Conservation (phyloP, 2,888 invertebrate species). For the Eudemis profundana region DNA sequence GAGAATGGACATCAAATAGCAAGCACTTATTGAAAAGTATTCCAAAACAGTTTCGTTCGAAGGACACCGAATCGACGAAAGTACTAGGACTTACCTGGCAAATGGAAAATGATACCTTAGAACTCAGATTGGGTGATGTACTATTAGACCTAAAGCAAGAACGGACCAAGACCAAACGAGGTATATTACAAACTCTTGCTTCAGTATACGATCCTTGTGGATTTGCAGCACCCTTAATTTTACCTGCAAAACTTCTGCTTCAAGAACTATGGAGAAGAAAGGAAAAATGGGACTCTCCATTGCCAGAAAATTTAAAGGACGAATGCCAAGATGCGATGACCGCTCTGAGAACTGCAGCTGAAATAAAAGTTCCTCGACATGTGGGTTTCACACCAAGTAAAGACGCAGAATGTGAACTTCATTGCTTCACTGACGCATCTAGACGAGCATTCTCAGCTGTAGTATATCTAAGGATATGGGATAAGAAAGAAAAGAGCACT, state of each 20-base stretch:
- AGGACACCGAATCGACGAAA: too few relatives aligned
- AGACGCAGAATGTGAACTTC: slow-evolving; percentile 1
- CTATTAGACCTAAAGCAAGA: too few relatives aligned
- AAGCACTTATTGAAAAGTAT: too few relatives aligned
- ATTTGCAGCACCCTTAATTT: slow-evolving; percentile 1
- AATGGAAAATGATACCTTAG: too few relatives aligned
- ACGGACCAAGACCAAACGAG: too few relatives aligned
- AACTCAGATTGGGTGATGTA: too few relatives aligned
- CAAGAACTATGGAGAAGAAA: slow-evolving; percentile 16
- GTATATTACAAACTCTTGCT: too few relatives aligned
- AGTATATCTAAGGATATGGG: neutral
- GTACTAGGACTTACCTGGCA: too few relatives aligned
- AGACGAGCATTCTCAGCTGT: slow-evolving; percentile 12
- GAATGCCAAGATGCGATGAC: neutral
- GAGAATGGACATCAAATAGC: too few relatives aligned
- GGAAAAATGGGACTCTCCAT: neutral
- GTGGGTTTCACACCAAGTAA: neutral
- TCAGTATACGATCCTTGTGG: slow-evolving; percentile 6
- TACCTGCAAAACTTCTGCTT: neutral
- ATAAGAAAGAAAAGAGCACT: slow-evolving; percentile 1
- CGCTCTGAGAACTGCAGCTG: neutral
- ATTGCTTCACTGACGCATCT: slow-evolving; percentile 30
- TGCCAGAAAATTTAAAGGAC: neutral
- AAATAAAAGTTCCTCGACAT: slow-evolving; percentile 10
- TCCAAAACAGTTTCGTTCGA: too few relatives aligned